A percentile compares a stretch with the other conserved stretches of the same genome.
These are phyloP conservation scores for Stegodyphus mimosarum DNA, from an alignment of 1,140 invertebrate species.

Conservation along the genomic window DNA sequence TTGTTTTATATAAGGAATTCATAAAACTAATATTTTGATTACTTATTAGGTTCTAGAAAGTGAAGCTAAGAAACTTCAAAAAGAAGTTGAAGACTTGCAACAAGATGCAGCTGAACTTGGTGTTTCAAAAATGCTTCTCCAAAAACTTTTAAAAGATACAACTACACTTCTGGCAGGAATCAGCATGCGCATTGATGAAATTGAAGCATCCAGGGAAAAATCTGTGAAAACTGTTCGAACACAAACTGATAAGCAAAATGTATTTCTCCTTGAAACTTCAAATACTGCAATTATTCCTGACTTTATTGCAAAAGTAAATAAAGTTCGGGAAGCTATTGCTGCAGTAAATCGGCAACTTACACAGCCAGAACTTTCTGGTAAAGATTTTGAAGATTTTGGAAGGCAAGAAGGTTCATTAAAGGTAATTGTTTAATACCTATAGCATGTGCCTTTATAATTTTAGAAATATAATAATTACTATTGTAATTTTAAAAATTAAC, in stretches of 20 bases:
- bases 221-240: conserved; percentile 51
- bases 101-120: conserved; percentile 41
- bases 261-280: conserved; percentile 30
- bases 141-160: conserved; percentile 41
- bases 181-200: conserved; percentile 46
- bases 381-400: conserved; percentile 76
- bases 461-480: too few relatives aligned
- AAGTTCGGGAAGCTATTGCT: conserved; percentile 73
- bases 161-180: conserved; percentile 34
- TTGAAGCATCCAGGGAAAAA: conserved; percentile 27
- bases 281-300: conserved; percentile 68
- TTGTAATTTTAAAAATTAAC: too few relatives aligned
- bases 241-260: conserved; percentile 51
- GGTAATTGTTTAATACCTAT: conserved; percentile 63
- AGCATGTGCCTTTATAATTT: too few relatives aligned
- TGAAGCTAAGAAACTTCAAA: conserved; percentile 40
- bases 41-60: conserved; percentile 38
- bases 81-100: conserved; percentile 38
- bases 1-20: too few relatives aligned
- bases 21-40: too few relatives aligned
- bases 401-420: conserved; percentile 74
- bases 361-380: conserved; percentile 70
- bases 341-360: conserved; percentile 72
- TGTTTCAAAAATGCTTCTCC: conserved; percentile 26
- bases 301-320: conserved; percentile 73